Evolutionary conservation across 2,113 vertebrate species (phyloP).

Genomic region (Ammodytes dubius): DNA sequence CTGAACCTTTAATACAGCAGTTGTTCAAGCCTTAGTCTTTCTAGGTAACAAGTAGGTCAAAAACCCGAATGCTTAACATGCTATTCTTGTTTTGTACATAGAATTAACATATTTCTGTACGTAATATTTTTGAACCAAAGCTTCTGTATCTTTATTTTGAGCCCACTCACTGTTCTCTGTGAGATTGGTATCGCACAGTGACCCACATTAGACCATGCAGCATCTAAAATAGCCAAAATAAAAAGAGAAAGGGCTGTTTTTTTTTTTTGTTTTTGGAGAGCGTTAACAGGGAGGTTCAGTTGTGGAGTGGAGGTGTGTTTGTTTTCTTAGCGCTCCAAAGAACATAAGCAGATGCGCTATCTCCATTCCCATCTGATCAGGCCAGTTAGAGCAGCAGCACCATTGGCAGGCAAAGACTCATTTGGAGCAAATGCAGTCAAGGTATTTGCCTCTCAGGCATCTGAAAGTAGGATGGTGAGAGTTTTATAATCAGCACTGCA

Average conservation of each 20-base stretch:
- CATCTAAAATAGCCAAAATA: constrained; percentile 57
- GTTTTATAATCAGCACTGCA: constrained; percentile 22
- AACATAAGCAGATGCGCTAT: constrained; percentile 76
- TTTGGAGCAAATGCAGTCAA: constrained; percentile 70
- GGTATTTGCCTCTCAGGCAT: constrained; percentile 83
- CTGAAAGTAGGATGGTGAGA: constrained; percentile 52
- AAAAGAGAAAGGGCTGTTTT: constrained; percentile 30
- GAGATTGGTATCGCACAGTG: constrained; percentile 35
- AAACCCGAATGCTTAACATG: constrained; percentile 53
- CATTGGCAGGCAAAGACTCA: constrained; percentile 66
- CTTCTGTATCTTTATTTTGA: constrained; percentile 49
- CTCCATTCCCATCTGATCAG: constrained; percentile 80
- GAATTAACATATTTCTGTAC: constrained; percentile 65
- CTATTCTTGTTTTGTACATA: constrained; percentile 37
- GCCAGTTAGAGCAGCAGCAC: constrained; percentile 66
- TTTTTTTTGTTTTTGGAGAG: constrained; percentile 11
- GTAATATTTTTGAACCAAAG: constrained; percentile 63
- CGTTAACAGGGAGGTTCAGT: constrained; percentile 65
- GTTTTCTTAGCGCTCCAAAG: constrained; percentile 76
- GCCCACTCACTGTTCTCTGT: constrained; percentile 55
- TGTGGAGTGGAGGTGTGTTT: constrained; percentile 76
- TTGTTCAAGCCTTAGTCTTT: constrained; percentile 55
- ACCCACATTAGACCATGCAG: constrained; percentile 42
- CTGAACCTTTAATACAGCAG: constrained; percentile 2
- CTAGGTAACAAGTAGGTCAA: constrained; percentile 60